Percentiles rank a stretch among this genome's conserved stretches.
Conservation (phyloP, 37 sponge, comb jelly and placozoan species). For the Petrosia ficiformis region DNA sequence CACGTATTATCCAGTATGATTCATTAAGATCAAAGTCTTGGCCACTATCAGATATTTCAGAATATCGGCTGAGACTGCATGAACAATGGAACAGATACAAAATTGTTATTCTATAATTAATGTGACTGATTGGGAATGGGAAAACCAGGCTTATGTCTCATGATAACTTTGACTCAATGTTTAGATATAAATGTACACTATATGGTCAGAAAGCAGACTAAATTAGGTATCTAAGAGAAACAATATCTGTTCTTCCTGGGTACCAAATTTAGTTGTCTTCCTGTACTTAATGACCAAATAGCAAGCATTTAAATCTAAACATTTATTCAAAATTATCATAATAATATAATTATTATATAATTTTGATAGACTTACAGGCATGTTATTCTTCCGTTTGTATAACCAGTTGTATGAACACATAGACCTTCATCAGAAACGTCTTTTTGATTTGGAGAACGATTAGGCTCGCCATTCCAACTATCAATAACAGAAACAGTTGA, state of each 20-base stretch:
- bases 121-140: not conserved
- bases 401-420: not conserved
- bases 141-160: not conserved
- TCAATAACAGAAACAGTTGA: not conserved
- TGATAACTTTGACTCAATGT: too few species aligned
- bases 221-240: too few species aligned
- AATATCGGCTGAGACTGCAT: slow-evolving; percentile 19
- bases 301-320: not conserved
- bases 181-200: too few species aligned
- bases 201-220: too few species aligned
- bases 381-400: slow-evolving; percentile 12
- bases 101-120: too few species aligned
- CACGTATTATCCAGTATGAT: not conserved
- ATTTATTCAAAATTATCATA: not conserved
- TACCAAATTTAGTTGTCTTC: too few species aligned
- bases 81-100: too few species aligned
- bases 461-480: not conserved
- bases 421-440: not conserved
- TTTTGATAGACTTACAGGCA: slow-evolving; percentile 31
- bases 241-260: not conserved
- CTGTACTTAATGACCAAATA: not conserved
- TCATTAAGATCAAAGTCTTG: slow-evolving; percentile 19
- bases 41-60: not conserved
- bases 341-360: not conserved
- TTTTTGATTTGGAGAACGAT: not conserved